A percentile compares a stretch with the other conserved stretches of the same genome.
These are phyloP conservation scores for Argopecten irradians DNA, from an alignment of 1,140 invertebrate genomes.

Conservation along the genomic window DNA sequence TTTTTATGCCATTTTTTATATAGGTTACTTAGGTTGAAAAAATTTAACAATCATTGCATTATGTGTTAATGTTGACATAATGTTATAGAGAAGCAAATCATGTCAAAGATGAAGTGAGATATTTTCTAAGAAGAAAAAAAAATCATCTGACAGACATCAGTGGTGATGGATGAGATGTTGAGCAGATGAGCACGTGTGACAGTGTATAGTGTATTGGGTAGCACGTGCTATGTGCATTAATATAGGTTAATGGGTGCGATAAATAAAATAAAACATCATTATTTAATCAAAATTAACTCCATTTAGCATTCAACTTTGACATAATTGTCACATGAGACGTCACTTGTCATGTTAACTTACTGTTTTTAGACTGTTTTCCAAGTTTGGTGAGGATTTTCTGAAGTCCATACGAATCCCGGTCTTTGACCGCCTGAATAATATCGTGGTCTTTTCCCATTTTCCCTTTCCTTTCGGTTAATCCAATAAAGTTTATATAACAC, in stretches of 20 bases:
- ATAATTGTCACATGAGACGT: background rate
- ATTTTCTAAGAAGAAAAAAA: no score
- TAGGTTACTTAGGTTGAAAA: no score
- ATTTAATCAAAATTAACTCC: background rate
- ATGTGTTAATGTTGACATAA: no score
- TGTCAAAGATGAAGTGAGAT: no score
- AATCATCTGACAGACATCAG: no score
- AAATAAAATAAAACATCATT: no score
- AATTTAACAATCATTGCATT: no score
- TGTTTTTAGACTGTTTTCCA: slow-evolving; percentile 50
- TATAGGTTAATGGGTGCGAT: background rate
- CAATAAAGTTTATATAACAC: background rate
- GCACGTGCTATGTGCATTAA: background rate
- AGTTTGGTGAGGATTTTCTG: slow-evolving; percentile 55
- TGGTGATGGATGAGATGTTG: no score
- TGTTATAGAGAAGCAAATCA: no score
- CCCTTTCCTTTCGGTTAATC: background rate
- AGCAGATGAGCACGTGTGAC: no score
- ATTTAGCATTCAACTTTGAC: background rate
- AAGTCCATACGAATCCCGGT: slow-evolving; percentile 50
- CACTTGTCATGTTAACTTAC: slow-evolving; percentile 26
- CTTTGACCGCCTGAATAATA: slow-evolving; percentile 61
- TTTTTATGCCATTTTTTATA: no score
- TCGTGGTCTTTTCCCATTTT: slow-evolving; percentile 63
- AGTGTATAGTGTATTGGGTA: no score